phyloP scores from a whole-genome alignment of 2,113 vertebrate genomes.

The Shinisaurus crocodilurus region DNA sequence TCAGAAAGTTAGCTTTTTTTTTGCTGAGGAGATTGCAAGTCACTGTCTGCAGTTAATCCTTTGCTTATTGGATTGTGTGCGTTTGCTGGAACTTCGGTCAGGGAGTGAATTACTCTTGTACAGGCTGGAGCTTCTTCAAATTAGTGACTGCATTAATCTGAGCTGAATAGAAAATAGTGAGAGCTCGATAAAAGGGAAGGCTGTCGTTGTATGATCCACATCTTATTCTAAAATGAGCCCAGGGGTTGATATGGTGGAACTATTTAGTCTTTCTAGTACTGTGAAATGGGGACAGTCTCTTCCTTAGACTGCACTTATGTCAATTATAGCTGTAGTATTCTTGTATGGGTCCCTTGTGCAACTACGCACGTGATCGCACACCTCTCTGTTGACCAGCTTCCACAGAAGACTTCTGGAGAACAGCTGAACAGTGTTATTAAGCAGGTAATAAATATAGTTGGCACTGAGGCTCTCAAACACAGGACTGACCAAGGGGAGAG shows the following conservation, averaged over 20 bases:
- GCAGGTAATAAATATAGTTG: no score
- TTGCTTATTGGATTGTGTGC: not conserved
- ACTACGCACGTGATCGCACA: no score
- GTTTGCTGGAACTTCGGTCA: not conserved
- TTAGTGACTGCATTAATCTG: not conserved
- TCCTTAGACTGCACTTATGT: fast-evolving
- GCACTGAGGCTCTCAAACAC: no score
- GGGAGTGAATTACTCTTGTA: not conserved
- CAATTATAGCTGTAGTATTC: no score
- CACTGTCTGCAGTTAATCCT: not conserved
- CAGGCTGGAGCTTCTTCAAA: not conserved
- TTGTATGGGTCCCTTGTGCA: no score
- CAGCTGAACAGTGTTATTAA: no score
- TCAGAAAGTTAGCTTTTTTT: not conserved
- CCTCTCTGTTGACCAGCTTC: no score
- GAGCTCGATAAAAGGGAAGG: not conserved
- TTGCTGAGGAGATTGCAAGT: not conserved
- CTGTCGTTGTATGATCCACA: not conserved
- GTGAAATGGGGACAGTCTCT: not conserved
- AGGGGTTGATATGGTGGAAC: not conserved
- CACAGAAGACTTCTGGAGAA: no score
- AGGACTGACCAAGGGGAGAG: no score
- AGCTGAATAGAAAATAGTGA: not conserved
- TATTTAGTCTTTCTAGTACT: not conserved
- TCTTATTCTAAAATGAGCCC: no score